A percentile compares a stretch with the other conserved stretches of the same genome.
Evolutionary conservation across 1,140 invertebrate genomes (phyloP).

Genomic region (Papilio helenus): DNA sequence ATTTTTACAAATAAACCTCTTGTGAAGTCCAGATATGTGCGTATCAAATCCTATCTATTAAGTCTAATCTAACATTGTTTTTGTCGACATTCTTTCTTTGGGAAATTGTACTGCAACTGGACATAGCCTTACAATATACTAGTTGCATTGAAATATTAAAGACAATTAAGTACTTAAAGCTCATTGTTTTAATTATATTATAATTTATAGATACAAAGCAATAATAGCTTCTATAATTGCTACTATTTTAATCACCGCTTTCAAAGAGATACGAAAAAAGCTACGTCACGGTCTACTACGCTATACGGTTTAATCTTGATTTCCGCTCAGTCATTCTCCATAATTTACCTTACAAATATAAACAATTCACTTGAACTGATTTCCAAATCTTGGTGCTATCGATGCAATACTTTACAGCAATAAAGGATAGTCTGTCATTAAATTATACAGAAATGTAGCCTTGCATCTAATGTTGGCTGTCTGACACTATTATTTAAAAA

Average conservation of each 20-base stretch:
- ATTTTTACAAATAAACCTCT: conserved; percentile 20
- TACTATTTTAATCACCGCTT: conserved; percentile 33
- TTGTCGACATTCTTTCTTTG: conserved; percentile 29
- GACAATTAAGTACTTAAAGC: conserved; percentile 35
- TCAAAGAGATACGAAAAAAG: conserved; percentile 20
- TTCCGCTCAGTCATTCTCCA: conserved; percentile 57
- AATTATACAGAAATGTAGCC: background rate
- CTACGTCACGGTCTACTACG: conserved; percentile 30
- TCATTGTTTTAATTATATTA: conserved; percentile 49
- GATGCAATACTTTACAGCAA: conserved; percentile 23
- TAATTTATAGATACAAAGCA: conserved; percentile 51
- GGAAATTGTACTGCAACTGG: background rate
- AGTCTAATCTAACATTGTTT: conserved; percentile 21
- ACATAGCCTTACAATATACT: background rate
- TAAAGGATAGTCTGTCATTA: background rate
- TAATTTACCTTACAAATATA: conserved; percentile 50
- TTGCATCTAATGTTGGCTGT: background rate
- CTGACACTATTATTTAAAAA: background rate
- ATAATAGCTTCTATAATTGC: conserved; percentile 44
- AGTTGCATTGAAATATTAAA: background rate
- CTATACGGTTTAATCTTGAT: conserved; percentile 35
- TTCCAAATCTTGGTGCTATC: background rate
- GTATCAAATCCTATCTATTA: conserved; percentile 39
- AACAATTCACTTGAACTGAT: conserved; percentile 11
- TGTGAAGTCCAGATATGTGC: conserved; percentile 42